Evolutionary conservation across 2,113 vertebrate species (phyloP).

Genomic region (Protobothrops mucrosquamatus): DNA sequence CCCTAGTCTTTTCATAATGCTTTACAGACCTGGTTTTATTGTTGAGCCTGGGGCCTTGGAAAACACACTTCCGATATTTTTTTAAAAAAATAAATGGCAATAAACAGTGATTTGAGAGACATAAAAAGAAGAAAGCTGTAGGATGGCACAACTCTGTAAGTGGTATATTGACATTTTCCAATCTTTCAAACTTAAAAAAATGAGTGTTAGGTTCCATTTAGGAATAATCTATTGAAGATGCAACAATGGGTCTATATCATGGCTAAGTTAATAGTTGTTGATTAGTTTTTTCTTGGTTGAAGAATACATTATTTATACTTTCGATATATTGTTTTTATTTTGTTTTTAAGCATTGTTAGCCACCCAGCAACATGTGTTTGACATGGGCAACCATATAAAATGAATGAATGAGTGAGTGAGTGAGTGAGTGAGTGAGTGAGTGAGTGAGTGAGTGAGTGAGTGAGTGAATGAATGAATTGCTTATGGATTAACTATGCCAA

Average conservation of each 20-base stretch:
- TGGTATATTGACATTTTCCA: constrained; percentile 62
- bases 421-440: no score
- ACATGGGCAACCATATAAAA: background rate
- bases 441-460: background rate
- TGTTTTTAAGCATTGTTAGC: background rate
- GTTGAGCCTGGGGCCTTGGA: background rate
- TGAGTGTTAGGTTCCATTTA: background rate
- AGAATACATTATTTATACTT: background rate
- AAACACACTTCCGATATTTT: constrained; percentile 35
- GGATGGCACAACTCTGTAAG: constrained; percentile 60
- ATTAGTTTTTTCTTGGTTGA: background rate
- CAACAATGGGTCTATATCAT: constrained; percentile 44
- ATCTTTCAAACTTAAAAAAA: constrained; percentile 49
- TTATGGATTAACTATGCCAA: background rate
- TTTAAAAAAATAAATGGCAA: constrained; percentile 45
- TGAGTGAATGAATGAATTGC: background rate
- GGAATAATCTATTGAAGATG: constrained; percentile 13
- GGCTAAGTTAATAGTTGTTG: background rate
- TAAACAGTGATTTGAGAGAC: constrained; percentile 35
- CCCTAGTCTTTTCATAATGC: background rate
- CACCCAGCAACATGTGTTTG: background rate
- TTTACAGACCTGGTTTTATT: background rate
- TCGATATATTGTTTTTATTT: background rate
- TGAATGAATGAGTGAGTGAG: background rate
- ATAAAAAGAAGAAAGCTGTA: constrained; percentile 32